Conservation (phyloP, 1,140 invertebrate species). For the Cataglyphis hispanica region DNA sequence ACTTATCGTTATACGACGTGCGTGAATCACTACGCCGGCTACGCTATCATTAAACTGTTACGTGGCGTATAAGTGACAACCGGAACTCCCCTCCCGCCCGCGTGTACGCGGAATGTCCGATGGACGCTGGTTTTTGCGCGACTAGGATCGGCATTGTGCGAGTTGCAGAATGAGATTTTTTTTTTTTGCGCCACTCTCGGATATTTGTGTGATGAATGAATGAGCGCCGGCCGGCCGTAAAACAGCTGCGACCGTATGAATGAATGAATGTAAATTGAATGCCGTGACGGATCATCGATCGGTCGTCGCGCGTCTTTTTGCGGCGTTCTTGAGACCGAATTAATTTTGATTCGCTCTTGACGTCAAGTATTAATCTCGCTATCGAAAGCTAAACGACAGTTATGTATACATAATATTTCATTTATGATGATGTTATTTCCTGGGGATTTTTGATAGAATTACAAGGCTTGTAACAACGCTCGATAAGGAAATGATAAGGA, state of each 20-base stretch:
- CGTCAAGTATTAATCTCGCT: constrained; percentile 26
- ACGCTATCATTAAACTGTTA: constrained; percentile 59
- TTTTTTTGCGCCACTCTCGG: neutral
- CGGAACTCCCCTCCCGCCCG: constrained; percentile 4
- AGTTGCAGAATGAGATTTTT: constrained; percentile 23
- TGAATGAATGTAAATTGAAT: constrained; percentile 63
- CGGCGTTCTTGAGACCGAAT: constrained; percentile 38
- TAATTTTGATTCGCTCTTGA: constrained; percentile 31
- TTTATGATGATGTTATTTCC: constrained; percentile 37
- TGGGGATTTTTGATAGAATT: constrained; percentile 5
- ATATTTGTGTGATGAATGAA: constrained; percentile 49
- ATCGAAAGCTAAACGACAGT: neutral
- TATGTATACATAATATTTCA: constrained; percentile 12
- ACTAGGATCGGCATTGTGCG: constrained; percentile 23
- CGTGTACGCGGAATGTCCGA: constrained; percentile 24
- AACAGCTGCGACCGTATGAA: constrained; percentile 48
- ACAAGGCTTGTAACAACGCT: neutral
- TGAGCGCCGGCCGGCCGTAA: constrained; percentile 12
- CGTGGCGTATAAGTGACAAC: constrained; percentile 37
- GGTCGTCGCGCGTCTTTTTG: constrained; percentile 30
- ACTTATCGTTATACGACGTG: constrained; percentile 31
- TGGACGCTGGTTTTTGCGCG: constrained; percentile 31
- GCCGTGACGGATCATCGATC: constrained; percentile 47
- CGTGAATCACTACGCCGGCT: constrained; percentile 53
- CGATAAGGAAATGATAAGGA: neutral